Evolutionary conservation across 2,888 invertebrate genomes (phyloP).

Genomic region (Steromphala cineraria): DNA sequence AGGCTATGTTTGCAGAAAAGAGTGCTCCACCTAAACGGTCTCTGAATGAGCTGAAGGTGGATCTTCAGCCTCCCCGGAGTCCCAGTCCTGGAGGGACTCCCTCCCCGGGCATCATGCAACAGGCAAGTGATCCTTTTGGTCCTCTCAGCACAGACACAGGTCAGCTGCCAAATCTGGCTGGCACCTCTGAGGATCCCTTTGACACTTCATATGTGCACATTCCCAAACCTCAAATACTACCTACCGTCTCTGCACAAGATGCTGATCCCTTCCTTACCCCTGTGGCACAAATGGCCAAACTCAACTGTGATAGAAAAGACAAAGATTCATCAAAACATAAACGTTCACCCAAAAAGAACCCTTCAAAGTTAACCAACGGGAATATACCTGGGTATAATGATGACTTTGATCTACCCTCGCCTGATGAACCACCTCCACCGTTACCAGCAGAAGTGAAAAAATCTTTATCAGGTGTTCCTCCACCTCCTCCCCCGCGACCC

Average conservation of each 20-base stretch:
- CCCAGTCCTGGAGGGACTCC: neutral
- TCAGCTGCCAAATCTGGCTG: conserved; percentile 26
- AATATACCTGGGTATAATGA: conserved; percentile 35
- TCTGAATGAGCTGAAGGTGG: conserved; percentile 56
- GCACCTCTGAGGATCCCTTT: conserved; percentile 43
- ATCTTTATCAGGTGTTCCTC: conserved; percentile 21
- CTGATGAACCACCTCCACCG: conserved; percentile 59
- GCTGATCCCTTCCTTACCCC: conserved; percentile 20
- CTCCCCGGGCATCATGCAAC: conserved; percentile 17
- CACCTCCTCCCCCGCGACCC: conserved; percentile 48
- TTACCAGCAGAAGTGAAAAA: conserved; percentile 38
- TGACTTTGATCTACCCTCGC: conserved; percentile 48
- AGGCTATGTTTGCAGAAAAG: conserved; percentile 59
- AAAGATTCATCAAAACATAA: conserved; percentile 7
- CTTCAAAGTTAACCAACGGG: conserved; percentile 6
- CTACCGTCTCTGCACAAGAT: conserved; percentile 16
- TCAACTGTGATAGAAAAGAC: neutral
- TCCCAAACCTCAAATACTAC: conserved; percentile 5
- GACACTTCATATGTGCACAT: conserved; percentile 43
- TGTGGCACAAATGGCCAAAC: conserved; percentile 33
- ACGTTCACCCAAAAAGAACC: neutral
- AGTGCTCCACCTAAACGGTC: conserved; percentile 54
- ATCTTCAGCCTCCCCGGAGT: neutral
- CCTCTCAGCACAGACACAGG: conserved; percentile 29
- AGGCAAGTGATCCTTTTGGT: conserved; percentile 45